phyloP scores from a whole-genome alignment of 2,888 invertebrate species.

The Furcula furcula region DNA sequence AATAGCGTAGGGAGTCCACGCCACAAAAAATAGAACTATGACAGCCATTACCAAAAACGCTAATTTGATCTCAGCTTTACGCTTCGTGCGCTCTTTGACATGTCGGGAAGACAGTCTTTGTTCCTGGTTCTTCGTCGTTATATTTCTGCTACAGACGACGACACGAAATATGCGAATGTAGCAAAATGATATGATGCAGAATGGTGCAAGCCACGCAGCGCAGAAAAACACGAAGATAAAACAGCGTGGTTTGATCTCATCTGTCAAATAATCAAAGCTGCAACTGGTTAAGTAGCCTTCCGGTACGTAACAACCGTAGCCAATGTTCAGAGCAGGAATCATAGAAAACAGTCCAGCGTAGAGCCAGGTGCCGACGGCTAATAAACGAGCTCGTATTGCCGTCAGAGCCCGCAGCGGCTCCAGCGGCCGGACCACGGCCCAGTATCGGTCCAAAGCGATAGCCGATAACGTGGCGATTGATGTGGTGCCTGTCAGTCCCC shows the following conservation, averaged over 20 bases:
- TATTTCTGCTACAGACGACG: conserved; percentile 78
- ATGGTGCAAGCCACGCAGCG: conserved; percentile 88
- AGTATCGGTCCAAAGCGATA: conserved; percentile 91
- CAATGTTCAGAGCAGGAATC: conserved; percentile 86
- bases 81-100: conserved; percentile 83
- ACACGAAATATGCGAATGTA: conserved; percentile 87
- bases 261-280: conserved; percentile 91
- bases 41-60: conserved; percentile 86
- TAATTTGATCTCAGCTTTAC: conserved; percentile 87
- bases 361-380: conserved; percentile 86
- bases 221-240: conserved; percentile 89
- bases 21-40: conserved; percentile 87
- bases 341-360: conserved; percentile 87
- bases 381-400: conserved; percentile 81
- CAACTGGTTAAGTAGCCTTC: conserved; percentile 93
- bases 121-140: conserved; percentile 68
- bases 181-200: conserved; percentile 86
- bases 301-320: conserved; percentile 89
- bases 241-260: conserved; percentile 80
- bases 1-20: conserved; percentile 92
- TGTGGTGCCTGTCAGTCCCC: conserved; percentile 90
- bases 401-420: conserved; percentile 85
- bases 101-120: conserved; percentile 78
- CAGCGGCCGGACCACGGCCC: conserved; percentile 90
- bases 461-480: conserved; percentile 91